phyloP scores from a whole-genome alignment of 2,113 vertebrate genomes.

The Colossoma macropomum region DNA sequence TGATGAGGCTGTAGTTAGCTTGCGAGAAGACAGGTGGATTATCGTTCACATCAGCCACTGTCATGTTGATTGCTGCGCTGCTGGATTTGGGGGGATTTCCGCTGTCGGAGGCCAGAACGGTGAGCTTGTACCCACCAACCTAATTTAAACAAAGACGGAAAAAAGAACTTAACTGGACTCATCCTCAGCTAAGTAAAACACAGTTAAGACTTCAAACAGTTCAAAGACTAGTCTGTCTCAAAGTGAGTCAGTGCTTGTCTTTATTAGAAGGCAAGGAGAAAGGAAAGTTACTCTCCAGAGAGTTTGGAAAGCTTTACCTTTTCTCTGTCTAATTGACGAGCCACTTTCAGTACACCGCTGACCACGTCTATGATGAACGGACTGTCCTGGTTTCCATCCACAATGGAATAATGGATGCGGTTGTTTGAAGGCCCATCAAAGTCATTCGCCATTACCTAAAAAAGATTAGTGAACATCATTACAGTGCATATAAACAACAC shows the following conservation, averaged over 20 bases:
- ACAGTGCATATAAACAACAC: neutral
- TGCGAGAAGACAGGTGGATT: slow-evolving; percentile 83
- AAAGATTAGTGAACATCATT: slow-evolving; percentile 14
- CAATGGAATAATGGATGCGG: slow-evolving; percentile 79
- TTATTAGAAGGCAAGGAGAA: neutral
- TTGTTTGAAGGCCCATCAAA: slow-evolving; percentile 83
- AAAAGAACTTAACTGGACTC: neutral
- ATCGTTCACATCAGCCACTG: slow-evolving; percentile 87
- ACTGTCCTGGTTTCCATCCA: slow-evolving; percentile 80
- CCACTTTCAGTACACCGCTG: slow-evolving; percentile 82
- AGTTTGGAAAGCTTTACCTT: slow-evolving; percentile 65
- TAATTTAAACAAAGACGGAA: slow-evolving; percentile 50
- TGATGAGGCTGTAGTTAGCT: slow-evolving; percentile 82
- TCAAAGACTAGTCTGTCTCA: neutral
- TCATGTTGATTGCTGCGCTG: slow-evolving; percentile 82
- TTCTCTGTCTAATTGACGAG: slow-evolving; percentile 83
- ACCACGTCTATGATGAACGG: slow-evolving; percentile 82
- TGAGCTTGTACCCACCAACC: slow-evolving; percentile 85
- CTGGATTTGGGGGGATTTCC: slow-evolving; percentile 77
- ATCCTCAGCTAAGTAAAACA: neutral
- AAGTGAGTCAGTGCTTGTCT: neutral
- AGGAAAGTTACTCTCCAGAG: neutral
- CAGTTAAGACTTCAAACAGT: neutral
- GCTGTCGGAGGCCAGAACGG: slow-evolving; percentile 81
- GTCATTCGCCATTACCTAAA: slow-evolving; percentile 84